phyloP scores from a whole-genome alignment of 2,113 vertebrate species.

The Lycocorax pyrrhopterus region DNA sequence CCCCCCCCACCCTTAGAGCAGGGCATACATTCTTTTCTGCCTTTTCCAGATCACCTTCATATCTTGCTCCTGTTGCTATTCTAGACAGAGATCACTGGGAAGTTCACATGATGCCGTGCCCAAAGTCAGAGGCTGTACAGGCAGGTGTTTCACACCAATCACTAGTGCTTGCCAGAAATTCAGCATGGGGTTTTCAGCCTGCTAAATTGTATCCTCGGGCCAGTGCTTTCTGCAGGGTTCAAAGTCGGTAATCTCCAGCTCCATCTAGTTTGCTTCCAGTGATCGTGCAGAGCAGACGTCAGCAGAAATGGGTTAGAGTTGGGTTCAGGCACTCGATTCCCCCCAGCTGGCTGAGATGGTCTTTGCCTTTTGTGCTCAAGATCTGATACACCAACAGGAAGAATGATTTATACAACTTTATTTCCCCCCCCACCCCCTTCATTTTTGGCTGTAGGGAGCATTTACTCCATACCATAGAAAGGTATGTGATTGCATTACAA shows the following conservation, averaged over 20 bases:
- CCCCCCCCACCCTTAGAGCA: background rate
- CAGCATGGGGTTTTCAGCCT: constrained; percentile 39
- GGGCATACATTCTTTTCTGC: background rate
- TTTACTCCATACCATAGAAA: background rate
- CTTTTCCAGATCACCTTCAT: constrained; percentile 21
- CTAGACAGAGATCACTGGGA: background rate
- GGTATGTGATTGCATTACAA: background rate
- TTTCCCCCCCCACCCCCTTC: background rate
- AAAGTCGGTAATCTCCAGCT: constrained; percentile 31
- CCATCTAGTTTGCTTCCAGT: constrained; percentile 54
- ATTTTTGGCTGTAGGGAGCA: background rate
- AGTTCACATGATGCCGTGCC: background rate
- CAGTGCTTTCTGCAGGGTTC: constrained; percentile 50
- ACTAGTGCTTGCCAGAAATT: constrained; percentile 32
- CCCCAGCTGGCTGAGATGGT: constrained; percentile 13
- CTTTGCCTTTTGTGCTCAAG: constrained; percentile 37
- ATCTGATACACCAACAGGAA: background rate
- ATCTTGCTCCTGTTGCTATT: constrained; percentile 20
- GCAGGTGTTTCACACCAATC: constrained; percentile 47
- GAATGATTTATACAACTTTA: background rate
- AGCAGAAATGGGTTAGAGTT: constrained; percentile 28
- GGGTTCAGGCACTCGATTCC: constrained; percentile 30
- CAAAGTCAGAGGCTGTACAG: constrained; percentile 17
- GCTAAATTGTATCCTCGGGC: constrained; percentile 47
- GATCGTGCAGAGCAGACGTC: constrained; percentile 40